Evolutionary conservation across 2,113 vertebrate species (phyloP), one percentile per base, ranked within the genome.

Genomic region (Ploceus nigricollis): DNA sequence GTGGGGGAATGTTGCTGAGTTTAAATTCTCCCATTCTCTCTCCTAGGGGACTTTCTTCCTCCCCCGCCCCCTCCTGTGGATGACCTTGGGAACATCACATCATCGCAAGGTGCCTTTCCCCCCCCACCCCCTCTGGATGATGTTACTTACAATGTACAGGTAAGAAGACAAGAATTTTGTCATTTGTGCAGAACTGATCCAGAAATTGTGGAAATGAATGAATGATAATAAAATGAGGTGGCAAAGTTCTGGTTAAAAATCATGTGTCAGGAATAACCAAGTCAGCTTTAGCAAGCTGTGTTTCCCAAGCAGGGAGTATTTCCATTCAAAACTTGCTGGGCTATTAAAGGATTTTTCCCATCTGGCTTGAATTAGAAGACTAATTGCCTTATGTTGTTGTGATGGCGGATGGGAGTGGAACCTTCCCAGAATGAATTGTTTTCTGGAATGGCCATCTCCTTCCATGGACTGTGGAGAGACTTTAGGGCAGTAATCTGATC

Each of bases 51-150:
- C 93, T 99, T 96, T 12, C 95, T 96, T 48, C 97, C 97, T 53
- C 98, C 98, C 30, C 99, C 98, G 0, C 98, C 98, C 16, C 98
- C 98, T 87, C 98, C 98, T 71, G 90, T 95, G 8, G 97, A 98
- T 66, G 98, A 99, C 12, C 95, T 97, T 1, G 95, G 97, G 14
- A 96, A 94, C 73, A 82, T 98, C 70, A 94, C 96, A 2, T 96
- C 98, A 5, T 60, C 98, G 23, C 88, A 97, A 40, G 96, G 95
- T 69, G 94, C 92, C 66, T 98, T 98, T 28, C 98, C 97, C 3
- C 97, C 98, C 0, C 98, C 98, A 2, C 98, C 98, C 3, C 87
- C 94, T 68, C 76, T 92, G 35, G 97, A 98, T 47, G 95, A 96
- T 0, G 72, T 95, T 44, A 23, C 93, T 68, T 98, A 97, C 93